Evolutionary conservation across 2,113 vertebrate species (phyloP), one percentile per base, ranked within the genome.

Genomic region (Vimba vimba): DNA sequence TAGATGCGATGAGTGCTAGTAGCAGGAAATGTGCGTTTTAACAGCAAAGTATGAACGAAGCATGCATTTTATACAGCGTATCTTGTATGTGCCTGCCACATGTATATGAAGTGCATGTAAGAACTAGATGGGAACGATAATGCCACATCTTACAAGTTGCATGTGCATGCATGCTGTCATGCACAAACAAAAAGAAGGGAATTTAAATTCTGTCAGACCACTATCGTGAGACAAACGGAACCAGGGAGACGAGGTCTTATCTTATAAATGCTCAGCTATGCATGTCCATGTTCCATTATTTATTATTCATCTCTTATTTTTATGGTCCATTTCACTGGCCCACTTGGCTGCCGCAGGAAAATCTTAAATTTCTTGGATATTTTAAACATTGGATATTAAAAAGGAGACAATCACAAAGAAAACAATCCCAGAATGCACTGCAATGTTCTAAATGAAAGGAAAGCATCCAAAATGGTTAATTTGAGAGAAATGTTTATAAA

Each of bases 311-410:
- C 78, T 75, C 1, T 60, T 66, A 50, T 60, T 55, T 79, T 60
- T 73, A 80, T 6, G 3, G 66, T 71, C 74, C 23, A 69, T 85
- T 69, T 68, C 84, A 79, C 8, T 78, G 66, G 47, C 62, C 57
- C n/a, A 17, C 62, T 59, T 45, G 30, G 39, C n/a, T 79, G 33
- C 33, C 2, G 17, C 47, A 21, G 50, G 17, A 60, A 47, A 71
- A 39, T 50, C 27, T 62, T 78, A 66, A 9, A 85, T 69, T 23
- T 85, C 47, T 52, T 78, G 12, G n/a, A 55, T 27, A 43, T 85
- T 73, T 81, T 33, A 60, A 60, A 30, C 17, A 59, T 50, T 9
- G 4, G 27, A 75, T 43, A 57, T 33, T 62, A n/a, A n/a, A 27
- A 21, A 7, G 55, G 55, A 57, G 55, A 57, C 6, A 21, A 21